Conservation (phyloP, 2,888 invertebrate genomes). For the Nymphalis urticae region DNA sequence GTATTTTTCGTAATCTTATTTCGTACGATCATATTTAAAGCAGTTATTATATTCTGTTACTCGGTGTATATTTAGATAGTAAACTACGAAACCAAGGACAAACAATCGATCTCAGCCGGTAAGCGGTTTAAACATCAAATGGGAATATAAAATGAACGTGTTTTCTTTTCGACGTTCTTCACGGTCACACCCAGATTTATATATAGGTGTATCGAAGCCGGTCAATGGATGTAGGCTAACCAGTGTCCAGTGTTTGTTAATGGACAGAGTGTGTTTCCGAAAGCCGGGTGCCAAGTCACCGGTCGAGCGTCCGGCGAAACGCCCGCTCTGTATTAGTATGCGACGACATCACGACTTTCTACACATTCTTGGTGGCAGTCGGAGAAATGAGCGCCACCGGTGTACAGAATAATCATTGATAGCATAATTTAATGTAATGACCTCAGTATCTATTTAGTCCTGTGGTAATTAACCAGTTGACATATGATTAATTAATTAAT, state of each 20-base stretch:
- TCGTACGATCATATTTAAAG: no score
- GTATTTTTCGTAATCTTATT: no score
- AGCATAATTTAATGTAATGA: conserved; percentile 28
- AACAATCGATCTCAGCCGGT: conserved; percentile 21
- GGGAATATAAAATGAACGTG: neutral
- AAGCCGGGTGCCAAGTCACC: conserved; percentile 39
- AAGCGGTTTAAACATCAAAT: conserved; percentile 6
- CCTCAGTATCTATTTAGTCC: conserved; percentile 14
- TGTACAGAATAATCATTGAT: conserved; percentile 53
- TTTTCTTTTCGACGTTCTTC: conserved; percentile 36
- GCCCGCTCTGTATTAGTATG: conserved; percentile 73
- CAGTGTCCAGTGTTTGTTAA: conserved; percentile 68
- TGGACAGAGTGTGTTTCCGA: conserved; percentile 46
- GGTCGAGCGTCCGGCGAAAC: conserved; percentile 55
- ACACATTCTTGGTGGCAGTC: conserved; percentile 75
- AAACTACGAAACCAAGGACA: conserved; percentile 26
- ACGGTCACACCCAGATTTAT: conserved; percentile 23
- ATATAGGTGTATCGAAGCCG: conserved; percentile 50
- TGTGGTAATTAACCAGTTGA: neutral
- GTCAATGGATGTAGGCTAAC: conserved; percentile 70
- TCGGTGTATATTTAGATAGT: neutral
- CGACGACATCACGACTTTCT: conserved; percentile 79
- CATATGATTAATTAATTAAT: no score
- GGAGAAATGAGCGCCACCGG: conserved; percentile 75
- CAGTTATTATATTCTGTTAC: no score